phyloP scores from a whole-genome alignment of 64 coral and sea anemone species.

The Montipora capricornis region DNA sequence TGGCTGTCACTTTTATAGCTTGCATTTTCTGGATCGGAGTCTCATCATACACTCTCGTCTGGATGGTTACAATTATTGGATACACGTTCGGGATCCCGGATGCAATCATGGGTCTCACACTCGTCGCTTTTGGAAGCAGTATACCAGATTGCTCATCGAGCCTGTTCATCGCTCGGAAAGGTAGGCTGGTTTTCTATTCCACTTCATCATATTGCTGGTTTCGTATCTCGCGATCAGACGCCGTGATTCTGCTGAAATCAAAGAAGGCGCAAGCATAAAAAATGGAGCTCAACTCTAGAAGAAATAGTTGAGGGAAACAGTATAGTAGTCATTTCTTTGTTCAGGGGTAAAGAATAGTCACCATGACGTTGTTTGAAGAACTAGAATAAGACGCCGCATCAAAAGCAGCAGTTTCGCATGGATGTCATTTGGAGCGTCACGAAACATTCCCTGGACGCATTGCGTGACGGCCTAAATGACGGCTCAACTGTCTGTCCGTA shows the following conservation, averaged over 20 bases:
- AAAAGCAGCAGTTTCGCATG: no score
- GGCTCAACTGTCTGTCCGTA: no score
- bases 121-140: constrained; percentile 67
- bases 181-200: constrained; percentile 17
- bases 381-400: no score
- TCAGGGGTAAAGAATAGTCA: background rate
- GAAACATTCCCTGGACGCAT: no score
- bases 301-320: background rate
- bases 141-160: constrained; percentile 63
- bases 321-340: background rate
- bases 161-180: constrained; percentile 69
- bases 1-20: constrained; percentile 64
- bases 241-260: no score
- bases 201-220: background rate
- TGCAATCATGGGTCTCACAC: constrained; percentile 68
- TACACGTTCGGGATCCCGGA: constrained; percentile 70
- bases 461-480: no score
- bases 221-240: no score
- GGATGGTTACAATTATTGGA: constrained; percentile 80
- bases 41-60: constrained; percentile 55
- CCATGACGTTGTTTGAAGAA: background rate
- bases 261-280: no score
- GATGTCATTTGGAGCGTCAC: no score
- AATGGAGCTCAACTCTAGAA: background rate
- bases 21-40: constrained; percentile 65